phyloP scores from a whole-genome alignment of 2,113 vertebrate genomes.

The Piaya cayana region DNA sequence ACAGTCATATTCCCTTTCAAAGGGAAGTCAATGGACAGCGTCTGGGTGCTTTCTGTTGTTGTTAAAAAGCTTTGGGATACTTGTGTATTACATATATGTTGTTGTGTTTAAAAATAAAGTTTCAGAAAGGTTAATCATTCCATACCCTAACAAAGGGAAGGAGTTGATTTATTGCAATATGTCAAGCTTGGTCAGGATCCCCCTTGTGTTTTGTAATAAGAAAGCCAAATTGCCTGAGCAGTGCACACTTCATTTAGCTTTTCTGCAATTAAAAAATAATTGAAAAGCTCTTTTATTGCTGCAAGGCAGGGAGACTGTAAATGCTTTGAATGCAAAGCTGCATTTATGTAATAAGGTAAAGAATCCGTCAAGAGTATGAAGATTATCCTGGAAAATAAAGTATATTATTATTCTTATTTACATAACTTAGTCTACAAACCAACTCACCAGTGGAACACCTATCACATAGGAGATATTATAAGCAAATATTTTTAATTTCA shows the following conservation, averaged over 20 bases:
- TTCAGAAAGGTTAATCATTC: neutral
- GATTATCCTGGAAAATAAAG: neutral
- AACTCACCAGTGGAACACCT: neutral
- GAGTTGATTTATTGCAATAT: neutral
- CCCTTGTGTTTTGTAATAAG: conserved; percentile 45
- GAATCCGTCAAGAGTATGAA: neutral
- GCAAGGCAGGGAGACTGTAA: neutral
- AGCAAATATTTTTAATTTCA: neutral
- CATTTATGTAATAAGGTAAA: neutral
- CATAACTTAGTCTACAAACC: neutral
- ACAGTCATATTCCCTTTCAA: neutral
- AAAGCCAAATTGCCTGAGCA: conserved; percentile 32
- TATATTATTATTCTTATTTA: neutral
- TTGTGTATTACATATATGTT: neutral
- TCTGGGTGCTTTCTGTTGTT: neutral
- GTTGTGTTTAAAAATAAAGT: neutral
- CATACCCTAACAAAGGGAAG: neutral
- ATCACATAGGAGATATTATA: neutral
- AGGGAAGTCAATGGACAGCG: neutral
- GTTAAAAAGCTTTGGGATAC: neutral
- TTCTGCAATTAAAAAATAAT: conserved; percentile 59
- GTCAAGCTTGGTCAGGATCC: neutral
- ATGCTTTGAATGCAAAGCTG: neutral
- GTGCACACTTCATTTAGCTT: conserved; percentile 35
- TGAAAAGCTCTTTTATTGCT: conserved; percentile 35